Base-by-base conservation (phyloP, 2,113 vertebrate genomes). In the Festucalex cinctus region DNA sequence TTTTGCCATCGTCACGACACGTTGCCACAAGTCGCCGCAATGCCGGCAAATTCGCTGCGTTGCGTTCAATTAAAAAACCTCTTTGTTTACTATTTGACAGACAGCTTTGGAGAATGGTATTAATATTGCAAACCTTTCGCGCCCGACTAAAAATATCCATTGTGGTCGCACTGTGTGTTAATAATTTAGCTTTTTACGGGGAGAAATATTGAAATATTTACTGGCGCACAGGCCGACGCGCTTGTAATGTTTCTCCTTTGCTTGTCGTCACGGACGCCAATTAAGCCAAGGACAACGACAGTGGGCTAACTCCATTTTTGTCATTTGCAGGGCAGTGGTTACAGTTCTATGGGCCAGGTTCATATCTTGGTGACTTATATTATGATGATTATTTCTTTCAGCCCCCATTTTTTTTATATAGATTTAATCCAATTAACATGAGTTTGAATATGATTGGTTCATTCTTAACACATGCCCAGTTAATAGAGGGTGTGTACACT, bases 81-180 rank as follows among this genome's bases (percentile, higher is more conserved):
- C 54, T 39, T 57, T 75, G 59, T 69, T 73, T 65, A 49, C 14
- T 0, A 20, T 7, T n/a, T 86, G 82, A 83, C 49, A 35, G 80
- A 49, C 73, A 77, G 70, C 51, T 76, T 49, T 79, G 79, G 73
- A 77, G 63, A 86, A 77, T 65, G 44, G 4, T 65, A 81, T 83
- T 71, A 86, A 85, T 86, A 79, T 71, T 85, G 46, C 63, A 83
- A 61, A 66, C 48, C 5, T 58, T 12, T 57, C 10, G n/a, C 19
- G 19, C n/a, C 10, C 43, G 28, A 56, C 49, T 79, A 56, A 76
- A 79, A 80, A 72, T 68, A 74, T 36, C 44, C 46, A 71, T 74
- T 85, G 77, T 77, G 56, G 43, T 63, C 57, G 22, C 2, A 3
- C 49, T 60, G 32, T 3, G 6, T 62, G 66, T 84, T 66, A 84